These are phyloP conservation scores for Scopus umbretta DNA, from an alignment of 2,113 vertebrate genomes.

Conservation along the genomic window DNA sequence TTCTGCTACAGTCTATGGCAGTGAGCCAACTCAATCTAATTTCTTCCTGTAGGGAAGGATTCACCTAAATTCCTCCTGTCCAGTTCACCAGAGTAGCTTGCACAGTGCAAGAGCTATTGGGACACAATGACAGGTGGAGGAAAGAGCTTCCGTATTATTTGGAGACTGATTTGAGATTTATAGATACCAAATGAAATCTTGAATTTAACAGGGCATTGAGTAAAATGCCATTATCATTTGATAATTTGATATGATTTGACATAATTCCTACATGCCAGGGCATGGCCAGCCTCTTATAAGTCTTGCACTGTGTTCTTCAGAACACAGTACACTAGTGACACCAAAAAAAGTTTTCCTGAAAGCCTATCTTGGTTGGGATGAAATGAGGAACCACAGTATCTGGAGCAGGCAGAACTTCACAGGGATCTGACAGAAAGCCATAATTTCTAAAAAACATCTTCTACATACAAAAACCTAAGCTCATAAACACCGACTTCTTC, in stretches of 20 bases:
- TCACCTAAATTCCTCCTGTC: not conserved
- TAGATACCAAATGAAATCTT: not conserved
- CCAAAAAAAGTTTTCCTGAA: not conserved
- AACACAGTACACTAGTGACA: not conserved
- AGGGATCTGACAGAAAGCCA: not conserved
- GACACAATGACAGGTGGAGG: not conserved
- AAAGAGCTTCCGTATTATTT: not conserved
- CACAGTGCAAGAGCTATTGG: not conserved
- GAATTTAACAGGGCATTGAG: not conserved
- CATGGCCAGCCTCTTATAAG: not conserved
- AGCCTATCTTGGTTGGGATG: not conserved
- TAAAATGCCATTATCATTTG: not conserved
- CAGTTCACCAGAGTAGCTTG: not conserved
- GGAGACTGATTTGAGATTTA: not conserved
- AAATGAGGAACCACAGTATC: not conserved
- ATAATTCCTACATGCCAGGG: not conserved
- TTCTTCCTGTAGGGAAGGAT: not conserved
- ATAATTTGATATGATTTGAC: too few species aligned
- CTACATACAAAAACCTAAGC: not conserved
- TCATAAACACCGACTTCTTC: not conserved
- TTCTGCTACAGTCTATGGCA: not conserved
- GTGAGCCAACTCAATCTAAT: not conserved
- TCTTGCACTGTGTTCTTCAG: not conserved
- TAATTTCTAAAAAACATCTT: not conserved
- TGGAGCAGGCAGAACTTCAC: not conserved